Percentiles rank a stretch among this genome's conserved stretches.
Conservation (phyloP, 2,113 vertebrate species). For the Mormyrus lacerda region DNA sequence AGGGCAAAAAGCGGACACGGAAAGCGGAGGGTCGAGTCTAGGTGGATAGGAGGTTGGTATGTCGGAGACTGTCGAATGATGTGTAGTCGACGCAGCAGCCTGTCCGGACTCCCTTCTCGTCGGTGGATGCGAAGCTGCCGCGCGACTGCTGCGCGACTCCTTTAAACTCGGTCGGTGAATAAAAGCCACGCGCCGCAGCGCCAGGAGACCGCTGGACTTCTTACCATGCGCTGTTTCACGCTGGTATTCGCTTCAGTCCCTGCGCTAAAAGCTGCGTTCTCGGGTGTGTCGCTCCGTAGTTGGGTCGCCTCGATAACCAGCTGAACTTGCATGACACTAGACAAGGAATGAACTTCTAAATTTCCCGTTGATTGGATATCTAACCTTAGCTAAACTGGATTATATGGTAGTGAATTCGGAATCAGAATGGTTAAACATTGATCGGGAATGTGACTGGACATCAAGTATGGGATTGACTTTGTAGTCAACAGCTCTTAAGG, state of each 20-base stretch:
- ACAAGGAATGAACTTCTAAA: background rate
- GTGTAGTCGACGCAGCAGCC: background rate
- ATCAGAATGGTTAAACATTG: background rate
- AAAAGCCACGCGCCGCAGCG: background rate
- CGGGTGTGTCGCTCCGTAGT: background rate
- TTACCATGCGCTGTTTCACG: background rate
- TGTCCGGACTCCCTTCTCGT: background rate
- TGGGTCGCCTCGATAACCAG: background rate
- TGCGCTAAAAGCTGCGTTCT: background rate
- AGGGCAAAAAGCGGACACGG: constrained; percentile 45
- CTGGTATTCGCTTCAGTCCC: background rate
- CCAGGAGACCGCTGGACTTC: background rate
- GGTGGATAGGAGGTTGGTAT: constrained; percentile 7
- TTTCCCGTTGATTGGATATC: background rate
- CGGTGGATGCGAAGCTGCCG: background rate
- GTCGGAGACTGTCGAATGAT: background rate
- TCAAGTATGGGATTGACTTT: background rate
- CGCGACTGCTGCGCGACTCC: background rate
- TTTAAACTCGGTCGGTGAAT: background rate
- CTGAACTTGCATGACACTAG: background rate
- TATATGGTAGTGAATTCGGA: background rate
- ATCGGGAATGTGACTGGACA: background rate
- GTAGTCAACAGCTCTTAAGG: background rate
- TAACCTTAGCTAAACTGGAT: background rate
- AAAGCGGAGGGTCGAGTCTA: constrained; percentile 41